Evolutionary conservation across 92 coral and sea anemone species (phyloP).

Genomic region (Siderastrea radians): DNA sequence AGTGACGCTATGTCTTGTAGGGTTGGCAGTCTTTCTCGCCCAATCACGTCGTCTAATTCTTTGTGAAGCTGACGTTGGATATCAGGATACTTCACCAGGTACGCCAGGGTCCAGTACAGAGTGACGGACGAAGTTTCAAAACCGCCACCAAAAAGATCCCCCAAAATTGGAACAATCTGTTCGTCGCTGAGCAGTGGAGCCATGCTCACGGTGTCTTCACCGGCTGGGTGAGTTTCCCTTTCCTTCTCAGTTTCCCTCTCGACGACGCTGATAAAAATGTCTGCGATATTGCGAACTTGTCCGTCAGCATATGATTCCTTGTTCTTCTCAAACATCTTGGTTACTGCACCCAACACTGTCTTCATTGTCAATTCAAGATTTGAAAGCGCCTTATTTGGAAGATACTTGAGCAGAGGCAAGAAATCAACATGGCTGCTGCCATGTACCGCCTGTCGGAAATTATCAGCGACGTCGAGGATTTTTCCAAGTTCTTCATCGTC

Average conservation of each 20-base stretch:
- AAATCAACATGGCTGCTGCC: slow-evolving; percentile 69
- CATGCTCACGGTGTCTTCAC: slow-evolving; percentile 32
- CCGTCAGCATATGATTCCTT: slow-evolving; percentile 69
- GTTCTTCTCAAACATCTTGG: slow-evolving; percentile 63
- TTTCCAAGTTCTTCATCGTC: slow-evolving; percentile 43
- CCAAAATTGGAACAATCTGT: slow-evolving; percentile 4
- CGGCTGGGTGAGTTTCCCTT: background rate
- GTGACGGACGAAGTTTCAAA: slow-evolving; percentile 76
- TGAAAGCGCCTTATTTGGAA: slow-evolving; percentile 59
- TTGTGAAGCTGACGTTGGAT: slow-evolving; percentile 73
- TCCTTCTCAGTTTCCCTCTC: slow-evolving; percentile 45
- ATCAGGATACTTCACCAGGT: slow-evolving; percentile 65
- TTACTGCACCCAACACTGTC: slow-evolving; percentile 14
- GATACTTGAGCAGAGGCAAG: slow-evolving; percentile 73
- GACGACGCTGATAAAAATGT: slow-evolving; percentile 66
- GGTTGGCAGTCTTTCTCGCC: slow-evolving; percentile 67
- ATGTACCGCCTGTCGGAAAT: slow-evolving; percentile 56
- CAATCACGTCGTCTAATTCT: slow-evolving; percentile 74
- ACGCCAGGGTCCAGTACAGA: slow-evolving; percentile 76
- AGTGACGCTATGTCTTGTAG: slow-evolving; percentile 65
- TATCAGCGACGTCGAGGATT: slow-evolving; percentile 57
- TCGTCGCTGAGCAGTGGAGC: slow-evolving; percentile 43
- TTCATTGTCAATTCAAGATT: slow-evolving; percentile 24
- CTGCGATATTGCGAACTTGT: slow-evolving; percentile 80
- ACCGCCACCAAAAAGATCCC: slow-evolving; percentile 82